Conservation (phyloP, 2,888 invertebrate species). For the Oegoconia quadripuncta region DNA sequence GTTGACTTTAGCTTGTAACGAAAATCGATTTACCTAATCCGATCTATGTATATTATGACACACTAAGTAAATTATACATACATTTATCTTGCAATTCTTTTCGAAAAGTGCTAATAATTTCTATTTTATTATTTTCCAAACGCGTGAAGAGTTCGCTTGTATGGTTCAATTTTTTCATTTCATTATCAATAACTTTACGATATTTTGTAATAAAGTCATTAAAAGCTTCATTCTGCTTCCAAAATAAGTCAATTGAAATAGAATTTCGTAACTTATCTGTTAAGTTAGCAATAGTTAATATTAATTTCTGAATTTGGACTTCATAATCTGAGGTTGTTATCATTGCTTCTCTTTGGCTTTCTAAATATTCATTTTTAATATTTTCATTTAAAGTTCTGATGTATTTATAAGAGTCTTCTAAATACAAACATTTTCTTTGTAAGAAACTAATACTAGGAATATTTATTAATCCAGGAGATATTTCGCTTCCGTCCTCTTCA, state of each 20-base stretch:
- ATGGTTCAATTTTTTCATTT: conserved; percentile 34
- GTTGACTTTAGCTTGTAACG: no score
- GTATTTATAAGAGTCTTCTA: conserved; percentile 63
- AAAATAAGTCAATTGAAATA: conserved; percentile 66
- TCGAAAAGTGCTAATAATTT: conserved; percentile 65
- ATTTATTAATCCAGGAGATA: conserved; percentile 55
- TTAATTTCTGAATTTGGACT: conserved; percentile 59
- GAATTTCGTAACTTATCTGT: conserved; percentile 69
- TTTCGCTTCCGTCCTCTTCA: conserved; percentile 55
- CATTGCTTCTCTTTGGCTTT: conserved; percentile 65
- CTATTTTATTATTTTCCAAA: conserved; percentile 44
- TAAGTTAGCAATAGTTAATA: conserved; percentile 50
- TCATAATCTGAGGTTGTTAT: conserved; percentile 59
- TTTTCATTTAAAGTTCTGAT: conserved; percentile 73
- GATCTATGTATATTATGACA: neutral
- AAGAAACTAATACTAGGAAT: conserved; percentile 35
- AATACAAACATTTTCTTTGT: conserved; percentile 63
- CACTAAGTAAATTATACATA: conserved; percentile 19
- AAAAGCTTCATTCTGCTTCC: conserved; percentile 73
- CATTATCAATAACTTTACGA: conserved; percentile 53
- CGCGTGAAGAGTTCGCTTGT: conserved; percentile 28
- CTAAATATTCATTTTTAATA: conserved; percentile 69
- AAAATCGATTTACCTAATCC: no score
- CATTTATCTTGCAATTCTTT: conserved; percentile 22
- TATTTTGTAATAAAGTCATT: conserved; percentile 75